These are phyloP conservation scores for Glaucopsyche alexis DNA, from an alignment of 2,888 invertebrate species.

Conservation along the genomic window DNA sequence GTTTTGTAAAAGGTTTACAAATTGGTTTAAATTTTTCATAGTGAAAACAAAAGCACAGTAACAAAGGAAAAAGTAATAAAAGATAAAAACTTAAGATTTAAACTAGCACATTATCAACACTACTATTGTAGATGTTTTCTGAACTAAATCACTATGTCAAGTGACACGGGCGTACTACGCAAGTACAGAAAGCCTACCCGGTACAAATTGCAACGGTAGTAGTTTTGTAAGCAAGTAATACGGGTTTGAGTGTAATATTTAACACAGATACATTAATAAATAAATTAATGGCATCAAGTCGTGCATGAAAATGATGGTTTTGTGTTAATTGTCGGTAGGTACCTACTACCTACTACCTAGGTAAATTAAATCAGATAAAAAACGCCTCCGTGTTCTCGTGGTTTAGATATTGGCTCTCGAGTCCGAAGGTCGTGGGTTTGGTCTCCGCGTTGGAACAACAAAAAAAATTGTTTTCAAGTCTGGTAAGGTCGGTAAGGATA, in stretches of 20 bases:
- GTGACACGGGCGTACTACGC: not conserved
- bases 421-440: too few species aligned
- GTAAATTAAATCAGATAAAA: too few species aligned
- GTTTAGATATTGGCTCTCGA: too few species aligned
- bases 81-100: too few species aligned
- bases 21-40: not conserved
- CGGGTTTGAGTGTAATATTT: not conserved
- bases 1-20: conserved; percentile 4
- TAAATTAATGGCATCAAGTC: not conserved
- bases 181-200: not conserved
- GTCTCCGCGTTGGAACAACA: too few species aligned
- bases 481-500: too few species aligned
- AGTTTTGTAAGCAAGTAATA: conserved; percentile 17
- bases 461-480: too few species aligned
- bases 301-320: not conserved
- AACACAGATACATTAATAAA: conserved; percentile 13
- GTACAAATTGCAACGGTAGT: not conserved
- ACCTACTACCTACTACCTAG: too few species aligned
- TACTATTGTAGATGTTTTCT: not conserved
- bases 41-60: too few species aligned
- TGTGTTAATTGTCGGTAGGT: not conserved
- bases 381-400: too few species aligned
- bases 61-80: too few species aligned
- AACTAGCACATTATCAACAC: not conserved
- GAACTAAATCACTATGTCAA: not conserved